Percentiles rank a stretch among this genome's conserved stretches.
These are phyloP conservation scores for Pachyseris speciosa DNA, from an alignment of 64 coral and sea anemone genomes.

Conservation along the genomic window DNA sequence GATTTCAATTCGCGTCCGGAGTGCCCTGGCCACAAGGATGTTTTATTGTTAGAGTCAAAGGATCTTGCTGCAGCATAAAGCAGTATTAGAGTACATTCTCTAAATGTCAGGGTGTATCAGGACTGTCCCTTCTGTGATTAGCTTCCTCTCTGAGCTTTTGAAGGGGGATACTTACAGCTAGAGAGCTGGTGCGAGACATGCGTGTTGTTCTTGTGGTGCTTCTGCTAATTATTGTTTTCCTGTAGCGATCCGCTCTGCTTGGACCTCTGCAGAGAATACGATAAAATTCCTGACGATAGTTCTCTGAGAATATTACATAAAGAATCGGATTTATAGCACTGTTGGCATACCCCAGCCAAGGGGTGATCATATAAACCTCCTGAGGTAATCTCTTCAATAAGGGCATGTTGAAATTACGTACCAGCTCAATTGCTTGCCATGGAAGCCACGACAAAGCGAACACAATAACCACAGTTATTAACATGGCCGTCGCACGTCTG, in stretches of 20 bases:
- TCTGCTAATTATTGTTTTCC: conserved; percentile 2
- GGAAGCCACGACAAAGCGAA: conserved; percentile 74
- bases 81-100: too few relatives aligned
- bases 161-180: conserved; percentile 19
- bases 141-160: conserved; percentile 30
- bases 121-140: neutral
- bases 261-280: conserved; percentile 26
- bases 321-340: conserved; percentile 71
- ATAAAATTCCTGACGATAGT: conserved; percentile 73
- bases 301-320: conserved; percentile 78
- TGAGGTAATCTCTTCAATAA: neutral
- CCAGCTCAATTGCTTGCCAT: conserved; percentile 50
- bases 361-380: neutral
- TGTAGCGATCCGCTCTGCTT: conserved; percentile 34
- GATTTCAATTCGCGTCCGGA: too few relatives aligned
- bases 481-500: conserved; percentile 59
- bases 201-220: neutral
- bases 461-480: conserved; percentile 67
- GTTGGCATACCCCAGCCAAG: conserved; percentile 66
- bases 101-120: neutral
- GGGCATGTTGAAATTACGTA: neutral
- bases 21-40: too few relatives aligned
- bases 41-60: too few relatives aligned
- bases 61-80: too few relatives aligned
- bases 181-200: neutral